Evolutionary conservation across 2,113 vertebrate genomes (phyloP).

Genomic region (Enhydra lutris): DNA sequence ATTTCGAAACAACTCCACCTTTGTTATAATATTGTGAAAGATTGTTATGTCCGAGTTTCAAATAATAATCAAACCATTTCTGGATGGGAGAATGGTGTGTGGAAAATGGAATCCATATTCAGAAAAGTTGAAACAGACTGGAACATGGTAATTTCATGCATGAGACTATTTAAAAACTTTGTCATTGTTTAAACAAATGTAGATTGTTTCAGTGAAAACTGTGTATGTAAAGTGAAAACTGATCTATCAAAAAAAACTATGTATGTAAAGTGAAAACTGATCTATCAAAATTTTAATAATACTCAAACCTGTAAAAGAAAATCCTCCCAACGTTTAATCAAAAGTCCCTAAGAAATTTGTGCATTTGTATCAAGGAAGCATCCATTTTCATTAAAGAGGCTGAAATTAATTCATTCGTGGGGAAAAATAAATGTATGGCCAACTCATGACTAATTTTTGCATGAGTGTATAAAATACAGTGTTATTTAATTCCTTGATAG

Average conservation of each 20-base stretch:
- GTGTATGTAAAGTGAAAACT: constrained; percentile 6
- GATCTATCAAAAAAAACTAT: not conserved
- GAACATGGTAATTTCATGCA: constrained; percentile 89
- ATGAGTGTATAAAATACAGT: not conserved
- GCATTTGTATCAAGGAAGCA: constrained; percentile 24
- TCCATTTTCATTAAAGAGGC: constrained; percentile 1
- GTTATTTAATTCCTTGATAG: not conserved
- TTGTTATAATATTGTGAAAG: constrained; percentile 85
- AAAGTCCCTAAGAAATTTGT: not conserved
- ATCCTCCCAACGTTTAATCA: not conserved
- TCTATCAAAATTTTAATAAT: not conserved
- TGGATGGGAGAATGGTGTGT: constrained; percentile 91
- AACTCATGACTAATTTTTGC: not conserved
- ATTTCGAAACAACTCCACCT: constrained; percentile 87
- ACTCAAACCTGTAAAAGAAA: constrained; percentile 40
- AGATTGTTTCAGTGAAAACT: not conserved
- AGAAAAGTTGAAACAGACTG: constrained; percentile 95
- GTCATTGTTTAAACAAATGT: constrained; percentile 21
- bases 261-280: not conserved
- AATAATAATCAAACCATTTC: constrained; percentile 83
- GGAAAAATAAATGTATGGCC: not conserved
- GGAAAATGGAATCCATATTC: constrained; percentile 89
- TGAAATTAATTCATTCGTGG: not conserved
- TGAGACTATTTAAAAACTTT: constrained; percentile 19
- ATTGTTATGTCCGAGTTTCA: constrained; percentile 90